Evolutionary conservation across 2,888 invertebrate species (phyloP).

Genomic region (Agrypnus murinus): DNA sequence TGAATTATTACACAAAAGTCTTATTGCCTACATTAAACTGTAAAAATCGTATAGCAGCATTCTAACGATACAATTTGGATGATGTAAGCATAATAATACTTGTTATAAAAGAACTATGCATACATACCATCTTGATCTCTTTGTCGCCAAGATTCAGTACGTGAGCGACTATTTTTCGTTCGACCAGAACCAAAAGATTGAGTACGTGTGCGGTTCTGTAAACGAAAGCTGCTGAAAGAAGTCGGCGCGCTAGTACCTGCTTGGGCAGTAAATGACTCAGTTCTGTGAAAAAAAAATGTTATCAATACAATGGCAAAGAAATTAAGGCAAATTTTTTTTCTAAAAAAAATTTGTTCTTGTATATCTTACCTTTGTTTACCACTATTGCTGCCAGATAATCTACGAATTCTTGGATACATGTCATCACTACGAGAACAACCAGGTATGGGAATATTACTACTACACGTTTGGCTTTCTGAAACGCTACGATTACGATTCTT

Average conservation of each 20-base stretch:
- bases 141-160: constrained; percentile 68
- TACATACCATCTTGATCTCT: constrained; percentile 59
- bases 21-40: no score
- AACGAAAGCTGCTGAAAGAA: constrained; percentile 62
- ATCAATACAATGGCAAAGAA: no score
- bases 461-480: constrained; percentile 74
- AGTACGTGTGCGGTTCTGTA: constrained; percentile 64
- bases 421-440: constrained; percentile 49
- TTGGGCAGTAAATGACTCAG: constrained; percentile 62
- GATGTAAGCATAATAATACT: no score
- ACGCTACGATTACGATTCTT: constrained; percentile 79
- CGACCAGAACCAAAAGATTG: constrained; percentile 69
- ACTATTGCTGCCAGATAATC: constrained; percentile 51
- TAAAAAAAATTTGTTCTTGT: no score
- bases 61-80: no score
- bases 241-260: constrained; percentile 69
- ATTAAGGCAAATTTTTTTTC: no score
- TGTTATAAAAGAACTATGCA: no score
- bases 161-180: constrained; percentile 60
- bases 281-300: constrained; percentile 30
- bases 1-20: no score
- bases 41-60: no score
- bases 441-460: constrained; percentile 11
- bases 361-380: constrained; percentile 55
- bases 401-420: constrained; percentile 42